Base-by-base conservation (phyloP, 2,113 vertebrate species). In the Rhinopomastus cyanomelas region DNA sequence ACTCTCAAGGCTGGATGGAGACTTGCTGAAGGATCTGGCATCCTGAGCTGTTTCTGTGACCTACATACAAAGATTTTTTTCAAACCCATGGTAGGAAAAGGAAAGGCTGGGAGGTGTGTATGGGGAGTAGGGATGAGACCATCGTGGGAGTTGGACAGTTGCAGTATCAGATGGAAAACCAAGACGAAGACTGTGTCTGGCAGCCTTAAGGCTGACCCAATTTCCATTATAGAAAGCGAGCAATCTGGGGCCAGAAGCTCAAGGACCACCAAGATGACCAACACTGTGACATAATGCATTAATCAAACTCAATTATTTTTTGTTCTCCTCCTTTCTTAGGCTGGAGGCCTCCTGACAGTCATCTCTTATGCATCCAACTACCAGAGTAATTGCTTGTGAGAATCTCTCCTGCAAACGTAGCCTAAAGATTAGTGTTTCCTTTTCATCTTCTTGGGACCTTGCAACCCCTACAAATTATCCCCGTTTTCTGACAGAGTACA, bases 221-320 rank as follows among this genome's bases (percentile, higher is more conserved):
- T 74, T 61, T 80, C 17, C 51, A 8, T 4, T 64, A 7, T 4
- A 36, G 52, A 18, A 29, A 16, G n/a, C 78, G 26, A 56, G 9
- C 32, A 73, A 9, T 30, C 23, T 7, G n/a, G 34, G 23, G 26
- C 26, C 2, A 1, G 26, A n/a, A 77, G 46, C 39, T 79, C 19
- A 37, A 16, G 16, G 46, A 76, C 12, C 44, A 72, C 9, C 6
- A 64, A 68, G 59, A 46, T 80, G 4, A n/a, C 57, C 51, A 48
- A 74, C 26, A 1, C 25, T 21, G 27, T 62, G 66, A 68, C 59
- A 61, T 3, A 16, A 72, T 25, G 57, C 27, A 67, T 83, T 88
- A 69, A 32, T 83, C 77, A 91, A 60, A 67, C 48, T 27, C 52
- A 25, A 39, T 71, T 80, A 73, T 51, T 89, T 75, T 52, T 49